Base-by-base conservation (phyloP, 2,888 invertebrate species). In the Vesta saturnalis region DNA sequence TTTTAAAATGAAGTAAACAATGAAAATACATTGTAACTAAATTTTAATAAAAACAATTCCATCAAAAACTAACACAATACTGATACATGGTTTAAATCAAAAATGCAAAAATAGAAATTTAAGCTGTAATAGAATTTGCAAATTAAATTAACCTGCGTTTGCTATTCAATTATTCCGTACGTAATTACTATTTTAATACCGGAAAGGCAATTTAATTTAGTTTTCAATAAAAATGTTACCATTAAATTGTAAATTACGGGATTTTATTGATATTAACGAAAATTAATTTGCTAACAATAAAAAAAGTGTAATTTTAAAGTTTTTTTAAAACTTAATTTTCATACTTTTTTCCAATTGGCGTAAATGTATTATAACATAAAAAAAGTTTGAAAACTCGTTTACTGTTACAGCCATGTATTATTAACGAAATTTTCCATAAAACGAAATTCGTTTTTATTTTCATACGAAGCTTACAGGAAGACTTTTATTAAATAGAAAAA, bases 231-330 rank as follows among this genome's bases (percentile, higher is more conserved):
- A 39, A 39, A n/a, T 39, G 39, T n/a, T 39, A n/a, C 2, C 39
- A 39, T 39, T 39, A 39, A 39, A 39, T 39, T 39, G 8, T 39
- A 4, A 39, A 39, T 39, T 39, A 39, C n/a, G n/a, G 12, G 39
- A 39, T 39, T 39, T n/a, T n/a, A 91, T 90, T 80, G 89, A 89
- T 69, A 82, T 94, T 59, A 88, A 89, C 76, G 86, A 93, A 1
- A 86, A 94, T 22, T 93, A 92, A 80, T 89, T 94, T 78, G 89
- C 91, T 0, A 92, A 94, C 81, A 84, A 88, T 12, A 12, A n/a
- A 39, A 39, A 23, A 23, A 23, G 8, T 23, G 23, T 23, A 23
- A 23, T 23, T 23, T 23, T 23, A 23, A 23, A 23, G 8, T 8
- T 5, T n/a, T n/a, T n/a, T n/a, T n/a, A n/a, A n/a, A n/a, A n/a